Percentiles rank a stretch among this genome's conserved stretches.
These are phyloP conservation scores for Drosophila bunnanda DNA, from an alignment of 2,888 invertebrate species.

Conservation along the genomic window DNA sequence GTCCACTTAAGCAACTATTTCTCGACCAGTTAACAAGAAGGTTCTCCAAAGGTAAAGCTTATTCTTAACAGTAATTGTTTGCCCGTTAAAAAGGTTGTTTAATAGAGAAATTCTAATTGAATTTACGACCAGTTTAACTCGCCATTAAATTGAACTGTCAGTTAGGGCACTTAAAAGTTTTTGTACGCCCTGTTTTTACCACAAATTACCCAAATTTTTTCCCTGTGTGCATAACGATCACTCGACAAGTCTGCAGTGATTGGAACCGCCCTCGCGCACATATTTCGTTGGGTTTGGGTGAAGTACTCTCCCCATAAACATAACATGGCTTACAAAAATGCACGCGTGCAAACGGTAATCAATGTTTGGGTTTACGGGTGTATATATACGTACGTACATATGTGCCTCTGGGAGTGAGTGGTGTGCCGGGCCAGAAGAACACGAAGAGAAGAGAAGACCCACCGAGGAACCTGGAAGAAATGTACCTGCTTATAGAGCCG, in stretches of 20 bases:
- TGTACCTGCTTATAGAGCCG: conserved; percentile 52
- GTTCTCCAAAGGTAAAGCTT: background rate
- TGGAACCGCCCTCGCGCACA: conserved; percentile 12
- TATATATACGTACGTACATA: conserved; percentile 4
- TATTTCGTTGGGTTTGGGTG: background rate
- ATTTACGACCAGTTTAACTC: background rate
- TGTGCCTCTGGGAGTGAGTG: background rate
- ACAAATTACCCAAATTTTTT: background rate
- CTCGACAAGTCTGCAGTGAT: background rate
- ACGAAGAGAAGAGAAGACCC: conserved; percentile 66
- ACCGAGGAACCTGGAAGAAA: conserved; percentile 50
- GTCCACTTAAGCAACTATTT: no score
- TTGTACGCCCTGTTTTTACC: background rate
- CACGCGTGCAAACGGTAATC: conserved; percentile 70
- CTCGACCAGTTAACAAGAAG: no score
- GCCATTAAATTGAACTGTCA: background rate
- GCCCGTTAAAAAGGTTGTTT: background rate
- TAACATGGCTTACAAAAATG: conserved; percentile 45
- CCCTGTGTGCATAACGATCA: background rate
- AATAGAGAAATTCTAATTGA: background rate
- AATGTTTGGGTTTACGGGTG: conserved; percentile 68
- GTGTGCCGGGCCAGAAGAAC: conserved; percentile 49
- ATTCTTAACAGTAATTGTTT: background rate
- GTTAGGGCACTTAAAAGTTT: background rate
- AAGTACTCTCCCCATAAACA: conserved; percentile 15